Evolutionary conservation across 2,888 invertebrate genomes (phyloP).

Genomic region (Scaptomyza tumidula): DNA sequence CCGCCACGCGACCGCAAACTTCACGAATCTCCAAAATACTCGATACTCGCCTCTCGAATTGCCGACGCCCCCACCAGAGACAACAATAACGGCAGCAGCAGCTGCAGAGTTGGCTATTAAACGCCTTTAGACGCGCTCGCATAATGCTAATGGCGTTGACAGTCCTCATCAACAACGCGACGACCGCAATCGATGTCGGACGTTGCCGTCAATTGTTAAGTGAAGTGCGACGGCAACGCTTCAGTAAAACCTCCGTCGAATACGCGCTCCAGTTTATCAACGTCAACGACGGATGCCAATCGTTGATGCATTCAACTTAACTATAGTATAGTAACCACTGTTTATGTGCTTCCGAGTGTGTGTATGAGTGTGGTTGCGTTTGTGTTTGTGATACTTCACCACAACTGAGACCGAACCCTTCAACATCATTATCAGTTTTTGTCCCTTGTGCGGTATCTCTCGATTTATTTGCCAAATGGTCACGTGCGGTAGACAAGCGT

Average conservation of each 20-base stretch:
- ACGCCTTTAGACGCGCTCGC: slow-evolving; percentile 75
- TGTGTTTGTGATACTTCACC: slow-evolving; percentile 4
- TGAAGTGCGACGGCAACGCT: slow-evolving; percentile 81
- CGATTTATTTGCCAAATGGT: slow-evolving; percentile 80
- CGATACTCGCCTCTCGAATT: slow-evolving; percentile 20
- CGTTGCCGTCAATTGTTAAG: slow-evolving; percentile 63
- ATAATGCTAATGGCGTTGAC: slow-evolving; percentile 83
- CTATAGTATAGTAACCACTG: slow-evolving; percentile 23
- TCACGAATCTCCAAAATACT: slow-evolving; percentile 12
- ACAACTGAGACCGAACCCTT: slow-evolving; percentile 29
- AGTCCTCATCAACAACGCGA: slow-evolving; percentile 73
- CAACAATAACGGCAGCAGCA: slow-evolving; percentile 3
- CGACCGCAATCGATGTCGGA: slow-evolving; percentile 67
- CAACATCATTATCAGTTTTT: slow-evolving; percentile 15
- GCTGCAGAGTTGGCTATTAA: slow-evolving; percentile 57
- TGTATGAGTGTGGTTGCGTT: not conserved
- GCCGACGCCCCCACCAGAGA: slow-evolving; percentile 62
- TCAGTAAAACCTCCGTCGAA: slow-evolving; percentile 31
- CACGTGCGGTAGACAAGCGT: slow-evolving; percentile 84
- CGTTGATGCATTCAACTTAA: slow-evolving; percentile 67
- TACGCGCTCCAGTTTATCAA: slow-evolving; percentile 74
- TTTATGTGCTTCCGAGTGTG: slow-evolving; percentile 25
- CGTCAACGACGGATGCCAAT: slow-evolving; percentile 75
- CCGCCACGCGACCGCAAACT: slow-evolving; percentile 66
- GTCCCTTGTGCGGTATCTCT: slow-evolving; percentile 41